These are phyloP conservation scores for Taurulus bubalis DNA, from an alignment of 2,113 vertebrate genomes.

Conservation along the genomic window DNA sequence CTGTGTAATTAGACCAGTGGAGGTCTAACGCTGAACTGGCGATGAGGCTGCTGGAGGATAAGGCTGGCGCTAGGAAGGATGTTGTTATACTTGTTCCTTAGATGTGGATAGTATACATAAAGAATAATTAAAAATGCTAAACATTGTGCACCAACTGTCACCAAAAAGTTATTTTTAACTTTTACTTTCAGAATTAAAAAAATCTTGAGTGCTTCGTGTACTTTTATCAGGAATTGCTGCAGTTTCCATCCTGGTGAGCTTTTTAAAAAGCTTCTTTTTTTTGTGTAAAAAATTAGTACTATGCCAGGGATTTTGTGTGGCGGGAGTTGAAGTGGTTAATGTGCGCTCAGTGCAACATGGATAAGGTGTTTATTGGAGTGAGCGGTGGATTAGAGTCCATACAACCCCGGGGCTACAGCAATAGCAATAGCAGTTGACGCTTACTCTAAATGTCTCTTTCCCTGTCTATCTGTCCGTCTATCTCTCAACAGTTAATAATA, in stretches of 20 bases:
- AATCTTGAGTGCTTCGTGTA: not conserved
- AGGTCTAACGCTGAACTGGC: conserved; percentile 62
- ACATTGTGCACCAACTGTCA: not conserved
- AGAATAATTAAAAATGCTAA: not conserved
- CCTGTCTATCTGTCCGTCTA: conserved; percentile 27
- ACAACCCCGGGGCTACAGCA: conserved; percentile 61
- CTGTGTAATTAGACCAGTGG: conserved; percentile 82
- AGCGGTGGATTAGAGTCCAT: conserved; percentile 64
- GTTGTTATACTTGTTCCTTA: conserved; percentile 10
- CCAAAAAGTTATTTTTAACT: conserved; percentile 16
- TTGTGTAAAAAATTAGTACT: conserved; percentile 34
- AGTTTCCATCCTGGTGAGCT: conserved; percentile 16
- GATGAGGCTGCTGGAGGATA: conserved; percentile 35
- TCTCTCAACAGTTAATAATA: conserved; percentile 6
- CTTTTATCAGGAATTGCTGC: conserved; percentile 27
- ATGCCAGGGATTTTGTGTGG: conserved; percentile 54
- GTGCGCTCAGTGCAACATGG: conserved; percentile 59
- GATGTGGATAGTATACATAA: not conserved
- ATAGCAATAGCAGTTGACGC: conserved; percentile 52
- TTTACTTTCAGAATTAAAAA: conserved; percentile 14
- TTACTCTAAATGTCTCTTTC: conserved; percentile 28
- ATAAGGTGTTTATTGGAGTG: conserved; percentile 69
- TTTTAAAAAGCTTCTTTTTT: conserved; percentile 6
- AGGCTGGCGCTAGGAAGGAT: conserved; percentile 18
- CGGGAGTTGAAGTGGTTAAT: conserved; percentile 54